phyloP scores from a whole-genome alignment of 2,113 vertebrate genomes.

The Myodes glareolus region DNA sequence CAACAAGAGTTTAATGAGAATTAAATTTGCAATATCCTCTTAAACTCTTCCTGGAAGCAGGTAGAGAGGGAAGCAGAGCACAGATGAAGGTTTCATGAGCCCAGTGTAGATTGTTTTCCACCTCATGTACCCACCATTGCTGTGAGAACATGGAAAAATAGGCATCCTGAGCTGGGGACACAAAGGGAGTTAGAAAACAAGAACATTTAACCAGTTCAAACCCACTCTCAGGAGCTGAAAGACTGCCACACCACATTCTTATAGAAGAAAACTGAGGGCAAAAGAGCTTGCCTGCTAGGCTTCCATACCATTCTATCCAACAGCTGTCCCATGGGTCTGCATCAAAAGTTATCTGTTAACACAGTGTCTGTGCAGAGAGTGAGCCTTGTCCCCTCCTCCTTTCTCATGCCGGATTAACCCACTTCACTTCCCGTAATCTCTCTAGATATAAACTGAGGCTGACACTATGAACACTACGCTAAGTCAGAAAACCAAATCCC shows the following conservation, averaged over 20 bases:
- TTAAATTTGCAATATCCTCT: neutral
- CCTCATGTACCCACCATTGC: fast-evolving
- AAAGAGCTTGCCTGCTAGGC: neutral
- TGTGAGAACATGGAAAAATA: no score
- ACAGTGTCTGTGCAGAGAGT: neutral
- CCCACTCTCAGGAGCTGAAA: neutral
- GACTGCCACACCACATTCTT: neutral
- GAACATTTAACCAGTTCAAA: neutral
- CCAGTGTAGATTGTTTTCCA: neutral
- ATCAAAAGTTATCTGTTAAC: neutral
- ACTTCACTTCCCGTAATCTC: neutral
- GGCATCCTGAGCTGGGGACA: neutral
- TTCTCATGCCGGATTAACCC: neutral
- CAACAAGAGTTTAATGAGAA: neutral
- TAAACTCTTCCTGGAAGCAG: neutral
- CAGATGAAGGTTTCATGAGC: neutral
- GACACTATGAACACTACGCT: neutral
- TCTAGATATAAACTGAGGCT: neutral
- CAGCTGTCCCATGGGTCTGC: neutral
- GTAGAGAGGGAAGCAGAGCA: neutral
- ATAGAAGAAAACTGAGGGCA: neutral
- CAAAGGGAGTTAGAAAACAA: neutral
- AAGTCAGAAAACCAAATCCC: neutral
- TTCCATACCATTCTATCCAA: neutral
- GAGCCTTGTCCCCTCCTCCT: neutral